These are phyloP conservation scores for Artibeus lituratus DNA, from an alignment of 2,797 vertebrate genomes.

Conservation along the genomic window DNA sequence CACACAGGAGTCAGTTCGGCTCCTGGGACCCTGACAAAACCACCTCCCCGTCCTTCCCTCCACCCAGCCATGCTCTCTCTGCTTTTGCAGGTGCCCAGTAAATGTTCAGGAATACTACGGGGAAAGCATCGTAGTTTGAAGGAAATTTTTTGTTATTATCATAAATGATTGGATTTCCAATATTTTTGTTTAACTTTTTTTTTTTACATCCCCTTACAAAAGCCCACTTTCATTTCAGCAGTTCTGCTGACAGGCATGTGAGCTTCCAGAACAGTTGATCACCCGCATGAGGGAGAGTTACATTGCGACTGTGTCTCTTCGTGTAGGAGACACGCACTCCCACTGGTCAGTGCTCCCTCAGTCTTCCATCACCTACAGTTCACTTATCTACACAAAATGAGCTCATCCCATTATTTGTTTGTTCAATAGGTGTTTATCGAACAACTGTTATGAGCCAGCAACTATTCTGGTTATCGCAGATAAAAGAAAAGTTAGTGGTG, in stretches of 20 bases:
- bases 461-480: background rate
- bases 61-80: background rate
- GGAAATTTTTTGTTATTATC: background rate
- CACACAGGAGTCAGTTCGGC: background rate
- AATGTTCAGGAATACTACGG: background rate
- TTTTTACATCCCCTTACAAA: background rate
- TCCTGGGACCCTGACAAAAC: accelerated
- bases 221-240: background rate
- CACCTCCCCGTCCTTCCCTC: too few species aligned
- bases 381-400: background rate
- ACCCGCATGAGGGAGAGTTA: too few species aligned
- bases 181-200: background rate
- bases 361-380: background rate
- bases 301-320: too few species aligned
- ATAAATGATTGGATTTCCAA: background rate
- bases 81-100: background rate
- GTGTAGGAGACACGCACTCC: background rate
- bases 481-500: background rate
- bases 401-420: background rate
- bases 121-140: background rate
- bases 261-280: background rate
- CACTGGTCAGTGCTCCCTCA: background rate
- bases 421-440: background rate
- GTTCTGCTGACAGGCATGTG: background rate
- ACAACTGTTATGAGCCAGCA: background rate